Base-by-base conservation (phyloP, 2,113 vertebrate species). In the Recurvirostra avosetta region DNA sequence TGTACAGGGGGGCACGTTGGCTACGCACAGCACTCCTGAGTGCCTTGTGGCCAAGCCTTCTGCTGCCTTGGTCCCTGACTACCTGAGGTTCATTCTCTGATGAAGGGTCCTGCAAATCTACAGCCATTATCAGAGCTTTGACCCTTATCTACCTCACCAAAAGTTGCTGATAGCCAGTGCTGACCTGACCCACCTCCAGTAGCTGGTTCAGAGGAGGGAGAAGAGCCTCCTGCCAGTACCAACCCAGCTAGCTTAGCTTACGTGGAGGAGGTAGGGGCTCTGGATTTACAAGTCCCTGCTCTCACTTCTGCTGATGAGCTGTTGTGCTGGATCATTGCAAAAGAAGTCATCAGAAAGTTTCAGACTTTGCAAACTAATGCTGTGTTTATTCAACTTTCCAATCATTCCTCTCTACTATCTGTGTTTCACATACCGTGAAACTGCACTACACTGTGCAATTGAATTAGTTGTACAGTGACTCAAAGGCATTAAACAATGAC, bases 401-500 rank as follows among this genome's bases (percentile, higher is more conserved):
- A 95, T 98, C 97, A 97, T 97, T 98, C 96, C 96, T 98, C 71
- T 97, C 98, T 96, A 98, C 97, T 98, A 98, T 98, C 97, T 97
- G 96, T 97, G 96, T 97, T 98, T 98, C 98, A 97, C 98, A 98
- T 97, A 97, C 98, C 94, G 74, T 98, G 97, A 98, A 98, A 98
- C 95, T 90, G 97, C 84, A 47, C 97, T 98, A 94, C 96, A 95
- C 97, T 98, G 98, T 97, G 98, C 98, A 98, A 98, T 88, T 98
- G 98, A 98, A 98, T 98, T 98, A 98, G 97, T 97, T 96, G 97
- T 98, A 98, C 97, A 98, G 98, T 98, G 98, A 98, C 98, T 98
- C 98, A 98, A 98, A 98, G 98, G 98, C 98, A 98, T 98, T 98
- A 98, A 98, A 98, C 98, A 98, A 98, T 98, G 98, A 98, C 98